Base-by-base conservation (phyloP, 2,888 invertebrate genomes). In the Acleris literana region DNA sequence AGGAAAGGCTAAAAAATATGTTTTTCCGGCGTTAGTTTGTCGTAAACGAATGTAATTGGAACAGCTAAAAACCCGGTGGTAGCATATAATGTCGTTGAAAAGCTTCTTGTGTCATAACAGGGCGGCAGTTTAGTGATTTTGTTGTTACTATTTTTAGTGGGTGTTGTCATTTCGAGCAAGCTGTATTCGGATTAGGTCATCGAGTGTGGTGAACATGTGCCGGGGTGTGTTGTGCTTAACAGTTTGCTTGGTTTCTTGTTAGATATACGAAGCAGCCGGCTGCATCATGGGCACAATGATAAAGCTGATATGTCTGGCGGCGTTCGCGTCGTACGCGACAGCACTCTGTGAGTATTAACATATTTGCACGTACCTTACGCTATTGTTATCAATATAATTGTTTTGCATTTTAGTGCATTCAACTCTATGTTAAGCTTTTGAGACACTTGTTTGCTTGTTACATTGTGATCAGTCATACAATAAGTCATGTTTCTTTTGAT, bases 141-240 rank as follows among this genome's bases (percentile, higher is more conserved):
- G 74, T 90, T 93, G 87, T 81, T 93, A 81, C 94, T 94, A 84
- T 95, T 94, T 91, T 93, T 92, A 88, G 93, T 94, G 85, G 94
- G 92, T 93, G 93, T 93, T 93, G 93, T 93, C 93, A 92, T 90
- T 89, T 85, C 85, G 81, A 81, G 76, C 80, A 82, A 85, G 88
- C 86, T 86, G 77, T 84, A 87, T 81, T 88, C 84, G 87, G 90
- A 91, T 92, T 92, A 92, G 92, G 90, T 92, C 92, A 92, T 92
- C 91, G 79, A 85, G 85, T 87, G 88, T 78, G 74, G 84, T 85
- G 85, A 84, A 88, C 92, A 90, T 90, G 90, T 91, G 84, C 86
- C 85, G 86, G 84, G 80, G 81, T 84, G 86, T 88, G 85, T 81
- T 84, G 70, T 78, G 77, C 80, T 76, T 84, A 87, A 81, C 83